Evolutionary conservation across 1,140 invertebrate species (phyloP).

Genomic region (Ladona fulva): DNA sequence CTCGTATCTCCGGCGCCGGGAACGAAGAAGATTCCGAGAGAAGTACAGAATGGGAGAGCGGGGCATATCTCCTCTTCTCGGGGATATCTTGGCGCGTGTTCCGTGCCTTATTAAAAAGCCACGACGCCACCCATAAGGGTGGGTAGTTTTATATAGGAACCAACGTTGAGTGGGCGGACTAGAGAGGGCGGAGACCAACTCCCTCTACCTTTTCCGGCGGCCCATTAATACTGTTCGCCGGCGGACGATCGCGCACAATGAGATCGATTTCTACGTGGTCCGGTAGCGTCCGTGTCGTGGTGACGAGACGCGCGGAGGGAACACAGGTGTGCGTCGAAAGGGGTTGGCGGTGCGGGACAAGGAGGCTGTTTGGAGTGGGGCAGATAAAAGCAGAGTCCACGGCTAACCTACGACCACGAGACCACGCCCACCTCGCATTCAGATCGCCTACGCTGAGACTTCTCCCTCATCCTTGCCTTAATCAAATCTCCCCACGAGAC

Average conservation of each 20-base stretch:
- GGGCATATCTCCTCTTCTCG: not conserved
- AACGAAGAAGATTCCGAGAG: not conserved
- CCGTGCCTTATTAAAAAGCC: slow-evolving; percentile 4
- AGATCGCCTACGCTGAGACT: no score
- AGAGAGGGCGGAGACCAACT: not conserved
- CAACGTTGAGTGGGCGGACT: not conserved
- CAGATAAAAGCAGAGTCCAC: no score
- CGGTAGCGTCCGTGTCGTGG: not conserved
- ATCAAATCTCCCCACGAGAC: no score
- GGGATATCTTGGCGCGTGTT: not conserved
- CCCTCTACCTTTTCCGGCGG: not conserved
- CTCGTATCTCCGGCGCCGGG: not conserved
- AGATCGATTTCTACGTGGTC: not conserved
- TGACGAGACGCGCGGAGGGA: no score
- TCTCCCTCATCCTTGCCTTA: no score
- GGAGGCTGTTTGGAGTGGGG: not conserved
- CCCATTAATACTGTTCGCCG: not conserved
- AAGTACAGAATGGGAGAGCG: not conserved
- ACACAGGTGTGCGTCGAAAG: not conserved
- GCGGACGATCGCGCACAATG: not conserved
- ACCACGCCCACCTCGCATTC: no score
- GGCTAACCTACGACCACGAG: no score
- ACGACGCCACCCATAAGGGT: not conserved
- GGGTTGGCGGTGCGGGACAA: not conserved
- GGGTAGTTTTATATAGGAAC: not conserved